A percentile compares a stretch with the other conserved stretches of the same genome.
Evolutionary conservation across 1,140 invertebrate genomes (phyloP).

Genomic region (Drosophila novamexicana): DNA sequence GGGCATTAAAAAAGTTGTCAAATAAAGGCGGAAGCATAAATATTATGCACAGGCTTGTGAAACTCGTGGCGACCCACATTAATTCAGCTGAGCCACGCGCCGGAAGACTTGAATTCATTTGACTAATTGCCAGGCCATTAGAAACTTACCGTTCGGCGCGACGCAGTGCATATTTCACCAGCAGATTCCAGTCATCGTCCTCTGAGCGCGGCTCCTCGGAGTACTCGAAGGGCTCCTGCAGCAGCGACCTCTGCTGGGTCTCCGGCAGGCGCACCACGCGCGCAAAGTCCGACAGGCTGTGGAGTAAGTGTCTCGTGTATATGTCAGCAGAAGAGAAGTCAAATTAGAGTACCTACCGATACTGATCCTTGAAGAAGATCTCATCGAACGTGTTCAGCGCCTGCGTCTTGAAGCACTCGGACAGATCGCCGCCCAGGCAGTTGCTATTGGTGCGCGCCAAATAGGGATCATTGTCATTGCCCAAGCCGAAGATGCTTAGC

Average conservation of each 20-base stretch:
- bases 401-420: slow-evolving; percentile 92
- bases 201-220: slow-evolving; percentile 87
- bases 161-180: slow-evolving; percentile 90
- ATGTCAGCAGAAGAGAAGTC: not conserved
- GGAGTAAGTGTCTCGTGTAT: not conserved
- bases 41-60: slow-evolving; percentile 53
- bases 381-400: slow-evolving; percentile 90
- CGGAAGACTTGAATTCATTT: slow-evolving; percentile 48
- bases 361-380: slow-evolving; percentile 88
- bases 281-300: slow-evolving; percentile 88
- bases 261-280: slow-evolving; percentile 88
- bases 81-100: slow-evolving; percentile 51
- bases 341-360: slow-evolving; percentile 83
- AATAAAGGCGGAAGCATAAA: slow-evolving; percentile 39
- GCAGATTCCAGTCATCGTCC: slow-evolving; percentile 91
- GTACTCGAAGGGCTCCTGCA: slow-evolving; percentile 88
- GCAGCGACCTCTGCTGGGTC: slow-evolving; percentile 87
- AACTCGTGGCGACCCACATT: slow-evolving; percentile 49
- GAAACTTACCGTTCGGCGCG: slow-evolving; percentile 87
- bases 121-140: slow-evolving; percentile 50
- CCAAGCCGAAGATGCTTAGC: slow-evolving; percentile 90
- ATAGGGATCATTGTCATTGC: slow-evolving; percentile 90
- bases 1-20: slow-evolving; percentile 38
- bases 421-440: slow-evolving; percentile 90
- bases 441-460: slow-evolving; percentile 89